Evolutionary conservation across 2,888 invertebrate species (phyloP).

Genomic region (Coelinius sp.): DNA sequence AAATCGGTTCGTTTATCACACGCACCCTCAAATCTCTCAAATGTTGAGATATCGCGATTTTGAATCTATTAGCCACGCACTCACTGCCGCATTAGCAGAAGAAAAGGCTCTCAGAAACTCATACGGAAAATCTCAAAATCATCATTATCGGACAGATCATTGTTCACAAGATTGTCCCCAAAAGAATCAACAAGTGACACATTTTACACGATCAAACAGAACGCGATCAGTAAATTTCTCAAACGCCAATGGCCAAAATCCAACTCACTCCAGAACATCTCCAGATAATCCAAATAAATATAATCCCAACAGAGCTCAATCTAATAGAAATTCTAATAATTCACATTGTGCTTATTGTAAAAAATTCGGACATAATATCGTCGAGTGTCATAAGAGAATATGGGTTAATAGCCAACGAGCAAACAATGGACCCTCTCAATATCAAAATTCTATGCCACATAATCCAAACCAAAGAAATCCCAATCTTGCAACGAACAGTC

Average conservation of each 20-base stretch:
- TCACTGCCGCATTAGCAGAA: not conserved
- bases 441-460: not conserved
- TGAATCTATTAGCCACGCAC: not conserved
- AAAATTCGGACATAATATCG: not conserved
- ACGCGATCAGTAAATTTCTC: not conserved
- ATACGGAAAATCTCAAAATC: not conserved
- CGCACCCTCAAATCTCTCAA: constrained; percentile 9
- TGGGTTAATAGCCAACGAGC: not conserved
- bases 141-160: not conserved
- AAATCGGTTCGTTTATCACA: constrained; percentile 7
- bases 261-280: not conserved
- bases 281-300: too few relatives aligned
- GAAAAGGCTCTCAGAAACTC: not conserved
- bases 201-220: not conserved
- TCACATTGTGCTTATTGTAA: constrained; percentile 2
- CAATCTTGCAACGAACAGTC: not conserved
- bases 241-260: not conserved
- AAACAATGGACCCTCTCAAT: not conserved
- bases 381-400: constrained; percentile 3
- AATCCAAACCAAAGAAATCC: not conserved
- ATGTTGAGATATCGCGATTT: constrained; percentile 10
- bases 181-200: not conserved
- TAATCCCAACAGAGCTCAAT: too few relatives aligned
- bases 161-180: not conserved
- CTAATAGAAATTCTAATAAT: not conserved